Base-by-base conservation (phyloP, 2,797 vertebrate genomes). In the Champsocephalus esox region DNA sequence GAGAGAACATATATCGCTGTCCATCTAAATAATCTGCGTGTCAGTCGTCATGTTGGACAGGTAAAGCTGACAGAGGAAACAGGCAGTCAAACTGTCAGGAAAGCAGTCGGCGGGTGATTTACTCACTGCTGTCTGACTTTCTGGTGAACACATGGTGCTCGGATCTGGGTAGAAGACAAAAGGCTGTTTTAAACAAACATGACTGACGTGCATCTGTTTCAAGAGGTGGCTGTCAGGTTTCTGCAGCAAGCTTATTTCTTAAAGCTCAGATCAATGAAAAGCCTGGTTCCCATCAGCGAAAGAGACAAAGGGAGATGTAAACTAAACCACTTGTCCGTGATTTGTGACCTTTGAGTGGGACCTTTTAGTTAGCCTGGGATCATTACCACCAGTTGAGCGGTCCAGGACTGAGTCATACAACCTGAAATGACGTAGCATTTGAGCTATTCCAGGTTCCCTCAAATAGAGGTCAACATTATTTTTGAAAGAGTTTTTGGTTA, bases 101-200 rank as follows among this genome's bases (percentile, higher is more conserved):
- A 73, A 51, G 24, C 41, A 58, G 28, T 65, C 66, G 61, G 78
- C 68, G 58, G 65, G 67, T 64, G 74, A 78, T 82, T 73, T 80
- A 75, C 43, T 70, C 60, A 55, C 32, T 38, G 34, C 7, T 32
- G 50, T 21, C 17, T 10, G 12, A 55, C 38, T 24, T 46, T 60
- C 8, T 58, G 38, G 9, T 38, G 21, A 21, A 17, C 46, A 61
- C 60, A 44, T 48, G 51, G 72, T 56, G 62, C 44, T 68, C 59
- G 55, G 46, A 75, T 50, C n/a, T 32, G n/a, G 50, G 50, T 46
- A 24, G 21, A 21, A 21, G 43, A 82, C 65, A 73, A 73, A 12
- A 21, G n/a, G 43, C 34, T 0, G 9, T 24, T 54, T 49, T 7
- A 62, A 48, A 72, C 46, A 71, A 63, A 71, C 51, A 32, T 52